A percentile compares a stretch with the other conserved stretches of the same genome.
These are phyloP conservation scores for Papilio demoleus DNA, from an alignment of 2,888 invertebrate genomes.

Conservation along the genomic window DNA sequence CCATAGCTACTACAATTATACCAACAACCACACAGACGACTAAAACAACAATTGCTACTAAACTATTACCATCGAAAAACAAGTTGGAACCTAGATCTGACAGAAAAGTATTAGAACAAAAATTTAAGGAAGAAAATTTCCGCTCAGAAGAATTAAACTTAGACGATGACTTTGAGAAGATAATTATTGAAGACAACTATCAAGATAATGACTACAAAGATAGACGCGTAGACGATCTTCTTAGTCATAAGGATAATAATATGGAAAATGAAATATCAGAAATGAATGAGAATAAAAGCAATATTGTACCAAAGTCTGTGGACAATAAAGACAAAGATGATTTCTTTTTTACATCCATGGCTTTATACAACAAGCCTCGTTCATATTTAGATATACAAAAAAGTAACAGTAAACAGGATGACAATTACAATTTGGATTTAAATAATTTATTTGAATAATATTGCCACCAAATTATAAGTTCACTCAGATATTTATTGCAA, in stretches of 20 bases:
- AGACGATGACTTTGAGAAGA: constrained; percentile 40
- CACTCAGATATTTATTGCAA: background rate
- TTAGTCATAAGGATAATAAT: background rate
- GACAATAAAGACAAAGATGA: constrained; percentile 29
- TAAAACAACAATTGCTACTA: background rate
- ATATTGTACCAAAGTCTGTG: background rate
- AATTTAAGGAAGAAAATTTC: constrained; percentile 27
- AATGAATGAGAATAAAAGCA: background rate
- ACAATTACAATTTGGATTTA: constrained; percentile 56
- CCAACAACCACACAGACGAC: background rate
- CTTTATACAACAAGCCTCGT: constrained; percentile 55
- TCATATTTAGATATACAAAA: constrained; percentile 63
- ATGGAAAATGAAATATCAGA: background rate
- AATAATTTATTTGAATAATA: constrained; percentile 50
- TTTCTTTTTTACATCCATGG: constrained; percentile 51
- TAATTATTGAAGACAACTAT: constrained; percentile 38
- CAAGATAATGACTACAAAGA: constrained; percentile 35
- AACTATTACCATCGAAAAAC: background rate
- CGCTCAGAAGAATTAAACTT: constrained; percentile 36
- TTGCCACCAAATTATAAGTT: background rate
- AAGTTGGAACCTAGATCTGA: constrained; percentile 15
- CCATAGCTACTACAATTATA: background rate
- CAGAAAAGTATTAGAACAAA: constrained; percentile 18
- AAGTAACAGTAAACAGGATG: constrained; percentile 58
- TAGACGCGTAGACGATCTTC: constrained; percentile 12